Conservation (phyloP, 2,888 invertebrate species). For the Drosophila dives region DNA sequence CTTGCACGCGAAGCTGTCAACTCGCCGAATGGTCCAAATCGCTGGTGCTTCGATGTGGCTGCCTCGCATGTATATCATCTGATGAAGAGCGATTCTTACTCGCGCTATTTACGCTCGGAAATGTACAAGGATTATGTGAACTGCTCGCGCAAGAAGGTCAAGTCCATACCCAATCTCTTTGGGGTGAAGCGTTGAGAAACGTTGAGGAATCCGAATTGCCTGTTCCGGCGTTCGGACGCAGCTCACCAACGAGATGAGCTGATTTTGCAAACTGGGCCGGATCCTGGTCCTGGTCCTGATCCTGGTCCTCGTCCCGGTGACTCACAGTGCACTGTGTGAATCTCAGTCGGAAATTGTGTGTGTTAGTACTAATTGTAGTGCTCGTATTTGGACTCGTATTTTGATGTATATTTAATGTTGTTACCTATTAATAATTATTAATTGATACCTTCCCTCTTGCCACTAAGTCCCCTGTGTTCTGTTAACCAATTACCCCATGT, state of each 20-base stretch:
- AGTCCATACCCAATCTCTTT: constrained; percentile 85
- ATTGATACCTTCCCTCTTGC: constrained; percentile 43
- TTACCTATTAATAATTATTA: constrained; percentile 45
- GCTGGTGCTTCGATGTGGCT: constrained; percentile 98
- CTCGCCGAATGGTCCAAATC: constrained; percentile 89
- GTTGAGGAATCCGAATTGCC: constrained; percentile 44
- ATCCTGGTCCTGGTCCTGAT: background rate
- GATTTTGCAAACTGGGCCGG: constrained; percentile 6
- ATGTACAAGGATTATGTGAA: constrained; percentile 99
- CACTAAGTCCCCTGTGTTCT: constrained; percentile 61
- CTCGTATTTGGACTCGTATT: constrained; percentile 12
- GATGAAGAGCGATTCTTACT: constrained; percentile 99
- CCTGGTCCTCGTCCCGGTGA: background rate
- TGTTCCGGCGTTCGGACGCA: constrained; percentile 37
- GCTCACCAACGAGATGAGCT: constrained; percentile 36
- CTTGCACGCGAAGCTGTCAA: constrained; percentile 91
- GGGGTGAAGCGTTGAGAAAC: constrained; percentile 85
- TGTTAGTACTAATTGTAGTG: constrained; percentile 22
- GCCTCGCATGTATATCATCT: constrained; percentile 99
- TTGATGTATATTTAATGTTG: constrained; percentile 44
- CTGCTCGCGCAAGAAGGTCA: constrained; percentile 98
- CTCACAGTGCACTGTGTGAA: background rate
- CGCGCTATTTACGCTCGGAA: constrained; percentile 97
- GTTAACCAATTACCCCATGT: constrained; percentile 45
- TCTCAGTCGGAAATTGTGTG: constrained; percentile 17